Conservation (phyloP, 2,113 vertebrate genomes). For the Plecotus auritus region DNA sequence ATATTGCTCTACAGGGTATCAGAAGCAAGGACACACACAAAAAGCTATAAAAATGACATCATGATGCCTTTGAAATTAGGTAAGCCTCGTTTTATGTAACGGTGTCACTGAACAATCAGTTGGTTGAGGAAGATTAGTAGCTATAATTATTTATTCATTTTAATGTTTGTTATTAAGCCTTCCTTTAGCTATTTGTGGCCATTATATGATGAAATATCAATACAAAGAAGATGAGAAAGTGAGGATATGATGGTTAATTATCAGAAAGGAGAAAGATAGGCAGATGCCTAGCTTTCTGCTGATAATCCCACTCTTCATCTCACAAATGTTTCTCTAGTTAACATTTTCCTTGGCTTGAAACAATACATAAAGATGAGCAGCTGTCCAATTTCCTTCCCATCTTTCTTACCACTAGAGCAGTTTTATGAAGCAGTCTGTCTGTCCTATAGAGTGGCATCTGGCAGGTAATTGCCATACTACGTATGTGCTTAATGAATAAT, state of each 20-base stretch:
- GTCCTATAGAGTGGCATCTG: background rate
- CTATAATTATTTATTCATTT: conserved; percentile 84
- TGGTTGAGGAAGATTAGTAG: conserved; percentile 79
- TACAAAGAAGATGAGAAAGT: conserved; percentile 78
- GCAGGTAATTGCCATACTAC: background rate
- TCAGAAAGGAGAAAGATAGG: conserved; percentile 55
- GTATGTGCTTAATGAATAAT: background rate
- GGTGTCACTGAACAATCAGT: conserved; percentile 78
- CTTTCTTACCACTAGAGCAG: background rate
- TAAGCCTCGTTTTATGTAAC: conserved; percentile 78
- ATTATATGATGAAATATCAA: conserved; percentile 82
- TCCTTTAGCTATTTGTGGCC: conserved; percentile 76
- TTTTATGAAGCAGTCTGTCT: background rate
- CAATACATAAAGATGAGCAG: background rate
- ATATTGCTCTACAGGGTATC: background rate
- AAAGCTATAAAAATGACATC: conserved; percentile 61
- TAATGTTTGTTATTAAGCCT: conserved; percentile 81
- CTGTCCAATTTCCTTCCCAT: background rate
- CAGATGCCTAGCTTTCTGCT: conserved; percentile 15
- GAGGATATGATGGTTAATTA: conserved; percentile 75
- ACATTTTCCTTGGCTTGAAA: conserved; percentile 30
- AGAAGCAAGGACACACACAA: conserved; percentile 10
- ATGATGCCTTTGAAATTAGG: conserved; percentile 78
- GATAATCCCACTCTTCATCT: conserved; percentile 9
- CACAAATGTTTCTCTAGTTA: conserved; percentile 16